These are phyloP conservation scores for Novumbra hubbsi DNA, from an alignment of 2,797 vertebrate species.

Conservation along the genomic window DNA sequence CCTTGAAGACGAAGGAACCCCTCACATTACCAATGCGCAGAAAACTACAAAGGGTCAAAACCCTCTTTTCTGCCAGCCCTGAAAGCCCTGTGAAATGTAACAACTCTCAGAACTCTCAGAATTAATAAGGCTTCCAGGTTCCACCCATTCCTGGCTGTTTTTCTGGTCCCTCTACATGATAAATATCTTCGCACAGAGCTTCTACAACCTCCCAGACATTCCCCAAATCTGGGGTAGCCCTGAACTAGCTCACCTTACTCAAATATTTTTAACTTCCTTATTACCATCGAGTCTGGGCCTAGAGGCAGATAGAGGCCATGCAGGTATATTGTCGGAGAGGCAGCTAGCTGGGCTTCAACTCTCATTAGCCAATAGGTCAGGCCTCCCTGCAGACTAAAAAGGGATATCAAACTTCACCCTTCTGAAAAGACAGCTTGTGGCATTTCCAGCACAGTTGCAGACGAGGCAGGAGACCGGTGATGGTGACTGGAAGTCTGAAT, in stretches of 20 bases:
- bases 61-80: slow-evolving; percentile 32
- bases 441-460: slow-evolving; percentile 33
- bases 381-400: slow-evolving; percentile 47
- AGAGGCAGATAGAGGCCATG: slow-evolving; percentile 42
- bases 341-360: slow-evolving; percentile 36
- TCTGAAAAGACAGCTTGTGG: slow-evolving; percentile 32
- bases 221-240: too few species aligned
- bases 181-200: slow-evolving; percentile 54
- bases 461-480: slow-evolving; percentile 14
- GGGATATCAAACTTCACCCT: slow-evolving; percentile 45
- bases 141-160: slow-evolving; percentile 30
- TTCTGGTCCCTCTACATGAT: slow-evolving; percentile 40
- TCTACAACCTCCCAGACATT: too few species aligned
- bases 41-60: slow-evolving; percentile 15
- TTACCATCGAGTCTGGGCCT: slow-evolving; percentile 9
- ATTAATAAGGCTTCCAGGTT: slow-evolving; percentile 49
- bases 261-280: too few species aligned
- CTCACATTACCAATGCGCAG: slow-evolving; percentile 8
- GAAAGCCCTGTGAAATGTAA: slow-evolving; percentile 36
- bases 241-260: too few species aligned
- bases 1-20: slow-evolving; percentile 9
- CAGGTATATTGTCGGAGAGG: slow-evolving; percentile 35
- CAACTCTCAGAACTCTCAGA: slow-evolving; percentile 30
- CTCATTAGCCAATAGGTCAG: slow-evolving; percentile 62
- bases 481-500: slow-evolving; percentile 25